phyloP scores from a whole-genome alignment of 2,888 invertebrate species.

The Drosophila infuscata region DNA sequence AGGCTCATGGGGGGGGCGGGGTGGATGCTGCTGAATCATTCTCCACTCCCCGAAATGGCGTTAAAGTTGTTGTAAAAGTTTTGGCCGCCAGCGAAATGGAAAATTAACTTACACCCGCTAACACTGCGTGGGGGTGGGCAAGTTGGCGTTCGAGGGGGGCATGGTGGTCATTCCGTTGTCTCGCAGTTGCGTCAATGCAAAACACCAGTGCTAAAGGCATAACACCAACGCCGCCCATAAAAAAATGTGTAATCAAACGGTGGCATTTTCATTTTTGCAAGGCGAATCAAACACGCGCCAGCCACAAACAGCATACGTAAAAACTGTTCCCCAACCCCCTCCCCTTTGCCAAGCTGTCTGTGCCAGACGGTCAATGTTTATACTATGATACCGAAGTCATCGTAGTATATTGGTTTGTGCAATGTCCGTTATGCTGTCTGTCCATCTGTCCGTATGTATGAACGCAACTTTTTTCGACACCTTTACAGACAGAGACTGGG shows the following conservation, averaged over 20 bases:
- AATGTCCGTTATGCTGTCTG: too few species aligned
- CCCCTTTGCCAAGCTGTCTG: background rate
- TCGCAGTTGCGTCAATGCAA: constrained; percentile 57
- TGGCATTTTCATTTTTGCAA: constrained; percentile 29
- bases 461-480: too few species aligned
- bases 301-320: constrained; percentile 4
- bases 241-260: constrained; percentile 57
- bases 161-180: constrained; percentile 22
- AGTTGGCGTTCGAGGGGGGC: constrained; percentile 8
- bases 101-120: constrained; percentile 46
- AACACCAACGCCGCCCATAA: constrained; percentile 38
- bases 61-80: constrained; percentile 25
- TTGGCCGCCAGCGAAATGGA: constrained; percentile 19
- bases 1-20: background rate
- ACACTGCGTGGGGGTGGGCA: background rate
- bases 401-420: too few species aligned
- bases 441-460: too few species aligned
- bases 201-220: constrained; percentile 35
- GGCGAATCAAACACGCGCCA: constrained; percentile 47
- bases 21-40: constrained; percentile 8
- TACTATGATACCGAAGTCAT: too few species aligned
- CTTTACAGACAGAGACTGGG: too few species aligned
- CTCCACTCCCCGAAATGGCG: constrained; percentile 14
- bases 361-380: constrained; percentile 16
- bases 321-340: background rate